These are phyloP conservation scores for Aspiorhynchus laticeps DNA, from an alignment of 2,113 vertebrate species.

Conservation along the genomic window DNA sequence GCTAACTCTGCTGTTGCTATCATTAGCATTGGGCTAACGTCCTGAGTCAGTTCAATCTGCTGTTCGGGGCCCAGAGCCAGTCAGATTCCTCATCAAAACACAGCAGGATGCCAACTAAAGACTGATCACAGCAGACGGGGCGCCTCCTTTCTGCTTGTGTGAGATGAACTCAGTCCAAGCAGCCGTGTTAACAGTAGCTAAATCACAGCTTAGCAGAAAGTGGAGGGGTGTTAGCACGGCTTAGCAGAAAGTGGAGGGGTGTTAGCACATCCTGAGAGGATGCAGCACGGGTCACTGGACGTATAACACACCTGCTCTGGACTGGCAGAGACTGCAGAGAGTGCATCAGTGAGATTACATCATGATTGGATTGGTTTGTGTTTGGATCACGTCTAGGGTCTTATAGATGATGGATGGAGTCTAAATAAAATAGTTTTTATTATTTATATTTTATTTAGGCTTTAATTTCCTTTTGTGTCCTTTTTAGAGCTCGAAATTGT, in stretches of 20 bases:
- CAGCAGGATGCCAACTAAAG: slow-evolving; percentile 9
- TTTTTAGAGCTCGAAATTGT: too few relatives aligned
- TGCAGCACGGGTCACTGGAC: not conserved
- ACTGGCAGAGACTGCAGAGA: not conserved
- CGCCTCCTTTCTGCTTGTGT: slow-evolving; percentile 2
- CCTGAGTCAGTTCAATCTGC: slow-evolving; percentile 13
- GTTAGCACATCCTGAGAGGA: not conserved
- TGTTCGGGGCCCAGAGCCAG: not conserved
- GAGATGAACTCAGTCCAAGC: slow-evolving; percentile 9
- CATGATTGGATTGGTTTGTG: not conserved
- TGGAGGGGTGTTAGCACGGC: not conserved
- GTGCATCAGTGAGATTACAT: not conserved
- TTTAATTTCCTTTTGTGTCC: too few relatives aligned
- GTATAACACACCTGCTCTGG: not conserved
- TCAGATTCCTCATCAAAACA: slow-evolving; percentile 22
- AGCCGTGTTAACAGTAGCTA: not conserved
- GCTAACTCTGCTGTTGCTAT: slow-evolving; percentile 12
- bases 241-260: not conserved
- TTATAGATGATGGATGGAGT: too few relatives aligned
- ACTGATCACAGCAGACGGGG: slow-evolving; percentile 15
- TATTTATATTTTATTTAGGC: too few relatives aligned
- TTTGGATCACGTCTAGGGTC: too few relatives aligned
- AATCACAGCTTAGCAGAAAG: not conserved
- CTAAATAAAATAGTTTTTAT: too few relatives aligned
- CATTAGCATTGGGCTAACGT: slow-evolving; percentile 34